Evolutionary conservation across 2,888 invertebrate species (phyloP).

Genomic region (Amiota minor): DNA sequence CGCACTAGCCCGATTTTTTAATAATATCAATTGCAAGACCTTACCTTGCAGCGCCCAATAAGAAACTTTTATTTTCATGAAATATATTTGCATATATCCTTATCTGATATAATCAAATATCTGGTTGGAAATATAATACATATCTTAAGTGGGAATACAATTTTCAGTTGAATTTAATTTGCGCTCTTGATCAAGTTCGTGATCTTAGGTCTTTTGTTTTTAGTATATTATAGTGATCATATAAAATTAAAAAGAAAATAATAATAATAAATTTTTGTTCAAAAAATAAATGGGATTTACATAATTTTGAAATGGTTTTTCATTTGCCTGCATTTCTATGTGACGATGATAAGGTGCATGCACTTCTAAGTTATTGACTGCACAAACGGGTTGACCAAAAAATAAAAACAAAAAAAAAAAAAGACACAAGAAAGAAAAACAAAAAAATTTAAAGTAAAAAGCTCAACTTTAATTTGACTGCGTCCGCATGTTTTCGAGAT

Average conservation of each 20-base stretch:
- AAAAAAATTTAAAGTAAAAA: conserved; percentile 57
- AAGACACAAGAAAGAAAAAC: conserved; percentile 43
- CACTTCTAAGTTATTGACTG: conserved; percentile 60
- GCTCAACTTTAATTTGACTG: conserved; percentile 26
- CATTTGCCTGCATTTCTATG: background rate
- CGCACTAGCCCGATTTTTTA: too few relatives aligned
- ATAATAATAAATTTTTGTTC: background rate
- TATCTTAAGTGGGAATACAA: too few relatives aligned
- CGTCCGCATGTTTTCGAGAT: conserved; percentile 49
- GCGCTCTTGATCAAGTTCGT: conserved; percentile 36
- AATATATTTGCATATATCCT: too few relatives aligned
- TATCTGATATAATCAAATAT: too few relatives aligned
- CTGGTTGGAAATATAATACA: too few relatives aligned
- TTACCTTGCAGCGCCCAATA: too few relatives aligned
- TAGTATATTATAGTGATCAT: background rate
- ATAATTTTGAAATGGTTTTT: conserved; percentile 29
- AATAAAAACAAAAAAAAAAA: too few relatives aligned
- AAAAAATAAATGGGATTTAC: conserved; percentile 8
- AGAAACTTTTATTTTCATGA: too few relatives aligned
- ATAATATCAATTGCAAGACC: too few relatives aligned
- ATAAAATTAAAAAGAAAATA: background rate
- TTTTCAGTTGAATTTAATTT: background rate
- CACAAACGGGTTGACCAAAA: conserved; percentile 61
- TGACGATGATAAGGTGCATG: background rate
- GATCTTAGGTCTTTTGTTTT: conserved; percentile 48